These are phyloP conservation scores for Phthorimaea operculella DNA, from an alignment of 1,140 invertebrate species.

Conservation along the genomic window DNA sequence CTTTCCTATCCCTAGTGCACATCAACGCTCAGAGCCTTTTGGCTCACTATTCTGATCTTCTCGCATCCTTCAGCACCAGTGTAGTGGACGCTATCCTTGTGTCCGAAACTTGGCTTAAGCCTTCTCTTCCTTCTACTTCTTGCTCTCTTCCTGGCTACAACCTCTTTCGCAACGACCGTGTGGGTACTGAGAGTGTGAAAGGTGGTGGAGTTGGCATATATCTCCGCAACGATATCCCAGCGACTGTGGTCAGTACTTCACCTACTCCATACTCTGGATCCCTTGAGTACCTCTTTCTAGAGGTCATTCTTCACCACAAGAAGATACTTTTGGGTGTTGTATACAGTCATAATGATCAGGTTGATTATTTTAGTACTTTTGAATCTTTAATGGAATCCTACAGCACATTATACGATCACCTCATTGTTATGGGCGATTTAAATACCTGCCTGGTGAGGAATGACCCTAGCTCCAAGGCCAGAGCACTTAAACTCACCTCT, in stretches of 20 bases:
- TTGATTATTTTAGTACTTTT: constrained; percentile 3
- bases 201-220: constrained; percentile 2
- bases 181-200: neutral
- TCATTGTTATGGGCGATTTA: constrained; percentile 2
- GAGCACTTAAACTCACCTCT: neutral
- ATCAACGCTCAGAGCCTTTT: too few species aligned
- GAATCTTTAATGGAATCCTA: neutral
- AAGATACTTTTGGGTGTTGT: neutral
- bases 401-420: neutral
- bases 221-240: neutral
- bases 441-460: constrained; percentile 1
- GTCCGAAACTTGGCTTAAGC: too few species aligned
- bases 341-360: neutral
- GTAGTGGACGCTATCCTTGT: too few species aligned
- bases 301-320: neutral
- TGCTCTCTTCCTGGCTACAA: too few species aligned
- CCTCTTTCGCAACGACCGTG: too few species aligned
- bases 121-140: too few species aligned
- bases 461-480: neutral
- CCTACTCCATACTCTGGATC: neutral
- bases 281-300: constrained; percentile 1
- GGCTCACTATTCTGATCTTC: too few species aligned
- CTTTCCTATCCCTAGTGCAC: too few species aligned
- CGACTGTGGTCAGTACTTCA: neutral
- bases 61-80: too few species aligned